These are phyloP conservation scores for Forbesichthys agassizii DNA, from an alignment of 2,113 vertebrate genomes.

Conservation along the genomic window DNA sequence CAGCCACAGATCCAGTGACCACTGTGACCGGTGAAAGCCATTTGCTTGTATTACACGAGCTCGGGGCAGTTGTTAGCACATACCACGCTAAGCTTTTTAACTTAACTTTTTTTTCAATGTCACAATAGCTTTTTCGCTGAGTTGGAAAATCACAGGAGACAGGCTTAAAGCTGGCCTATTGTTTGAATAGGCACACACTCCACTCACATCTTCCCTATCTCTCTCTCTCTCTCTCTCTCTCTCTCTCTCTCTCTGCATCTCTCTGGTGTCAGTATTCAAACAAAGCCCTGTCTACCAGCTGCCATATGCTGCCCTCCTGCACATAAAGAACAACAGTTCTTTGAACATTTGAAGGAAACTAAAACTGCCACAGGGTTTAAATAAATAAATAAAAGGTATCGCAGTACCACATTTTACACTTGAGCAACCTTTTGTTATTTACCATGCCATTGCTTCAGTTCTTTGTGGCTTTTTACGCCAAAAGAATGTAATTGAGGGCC, in stretches of 20 bases:
- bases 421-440: not conserved
- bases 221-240: no score
- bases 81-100: slow-evolving; percentile 78
- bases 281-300: slow-evolving; percentile 70
- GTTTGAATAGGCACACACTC: slow-evolving; percentile 63
- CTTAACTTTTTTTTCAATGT: slow-evolving; percentile 69
- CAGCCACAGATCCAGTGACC: slow-evolving; percentile 49
- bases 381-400: slow-evolving; percentile 1
- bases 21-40: slow-evolving; percentile 69
- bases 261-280: slow-evolving; percentile 73
- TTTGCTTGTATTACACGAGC: slow-evolving; percentile 72
- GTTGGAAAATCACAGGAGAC: slow-evolving; percentile 79
- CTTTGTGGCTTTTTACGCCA: not conserved
- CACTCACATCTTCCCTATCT: not conserved
- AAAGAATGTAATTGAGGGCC: not conserved
- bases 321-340: slow-evolving; percentile 59
- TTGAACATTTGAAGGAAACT: slow-evolving; percentile 59
- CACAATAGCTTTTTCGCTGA: slow-evolving; percentile 76
- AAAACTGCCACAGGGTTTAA: slow-evolving; percentile 47
- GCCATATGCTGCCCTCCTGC: slow-evolving; percentile 66
- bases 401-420: slow-evolving; percentile 9
- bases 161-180: slow-evolving; percentile 75
- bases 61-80: slow-evolving; percentile 72
- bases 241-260: no score
- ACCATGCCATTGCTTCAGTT: not conserved